Evolutionary conservation across 1,140 invertebrate genomes (phyloP).

Genomic region (Eurytemora carolleeae): DNA sequence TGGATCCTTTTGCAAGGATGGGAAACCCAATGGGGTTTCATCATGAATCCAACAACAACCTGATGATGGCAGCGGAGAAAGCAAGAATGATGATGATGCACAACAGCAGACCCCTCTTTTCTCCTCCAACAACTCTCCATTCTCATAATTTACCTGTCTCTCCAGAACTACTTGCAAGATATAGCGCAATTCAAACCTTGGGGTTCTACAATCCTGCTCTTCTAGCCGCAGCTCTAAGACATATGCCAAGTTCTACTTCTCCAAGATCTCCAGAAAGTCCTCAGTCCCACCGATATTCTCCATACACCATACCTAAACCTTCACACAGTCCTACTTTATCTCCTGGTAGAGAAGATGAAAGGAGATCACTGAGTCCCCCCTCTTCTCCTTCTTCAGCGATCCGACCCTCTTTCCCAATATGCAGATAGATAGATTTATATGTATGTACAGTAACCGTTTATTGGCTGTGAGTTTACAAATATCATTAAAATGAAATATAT

Average conservation of each 20-base stretch:
- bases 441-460: too few relatives aligned
- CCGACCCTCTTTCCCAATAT: too few relatives aligned
- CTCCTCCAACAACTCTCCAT: background rate
- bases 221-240: background rate
- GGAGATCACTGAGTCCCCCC: too few relatives aligned
- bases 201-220: background rate
- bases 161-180: background rate
- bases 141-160: background rate
- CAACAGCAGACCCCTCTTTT: background rate
- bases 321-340: too few relatives aligned
- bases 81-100: conserved; percentile 12
- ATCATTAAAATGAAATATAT: too few relatives aligned
- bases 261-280: background rate
- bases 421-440: too few relatives aligned
- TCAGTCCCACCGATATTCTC: background rate
- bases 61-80: conserved; percentile 8
- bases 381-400: too few relatives aligned
- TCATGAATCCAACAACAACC: background rate
- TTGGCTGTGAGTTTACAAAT: too few relatives aligned
- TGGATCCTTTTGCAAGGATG: conserved; percentile 3
- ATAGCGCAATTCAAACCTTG: background rate
- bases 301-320: conserved; percentile 5
- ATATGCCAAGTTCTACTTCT: too few relatives aligned
- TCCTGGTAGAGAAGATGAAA: too few relatives aligned
- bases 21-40: too few relatives aligned